These are phyloP conservation scores for Xiphias gladius DNA, from an alignment of 2,113 vertebrate species.

Conservation along the genomic window DNA sequence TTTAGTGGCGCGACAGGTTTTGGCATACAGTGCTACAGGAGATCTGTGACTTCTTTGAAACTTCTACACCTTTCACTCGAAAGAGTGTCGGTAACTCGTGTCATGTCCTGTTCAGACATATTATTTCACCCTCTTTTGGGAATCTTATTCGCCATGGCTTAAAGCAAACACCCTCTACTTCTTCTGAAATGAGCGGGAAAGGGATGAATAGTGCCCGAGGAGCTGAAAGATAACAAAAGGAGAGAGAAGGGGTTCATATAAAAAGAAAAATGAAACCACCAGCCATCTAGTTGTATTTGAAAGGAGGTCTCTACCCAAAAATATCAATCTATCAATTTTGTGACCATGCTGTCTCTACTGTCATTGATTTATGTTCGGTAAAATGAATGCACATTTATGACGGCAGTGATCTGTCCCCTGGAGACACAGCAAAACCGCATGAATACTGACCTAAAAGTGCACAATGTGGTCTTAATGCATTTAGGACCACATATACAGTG, in stretches of 20 bases:
- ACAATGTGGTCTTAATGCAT: not conserved
- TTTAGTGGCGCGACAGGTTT: not conserved
- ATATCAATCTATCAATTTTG: not conserved
- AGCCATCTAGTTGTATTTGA: not conserved
- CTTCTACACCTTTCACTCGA: not conserved
- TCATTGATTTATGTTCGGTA: slow-evolving; percentile 6
- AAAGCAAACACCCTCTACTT: not conserved
- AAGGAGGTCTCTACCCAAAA: not conserved
- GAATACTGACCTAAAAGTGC: not conserved
- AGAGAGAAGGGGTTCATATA: not conserved
- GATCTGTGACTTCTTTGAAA: not conserved
- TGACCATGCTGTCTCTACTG: not conserved
- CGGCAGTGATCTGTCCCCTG: not conserved
- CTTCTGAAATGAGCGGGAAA: not conserved
- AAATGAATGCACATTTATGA: not conserved
- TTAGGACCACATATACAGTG: not conserved
- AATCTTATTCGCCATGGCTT: not conserved
- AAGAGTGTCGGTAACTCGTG: not conserved
- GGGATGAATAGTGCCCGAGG: not conserved
- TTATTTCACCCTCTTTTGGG: not conserved
- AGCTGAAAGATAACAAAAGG: not conserved
- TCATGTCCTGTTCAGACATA: not conserved
- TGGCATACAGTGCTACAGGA: not conserved
- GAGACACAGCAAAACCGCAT: not conserved
- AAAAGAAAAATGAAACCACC: not conserved